phyloP scores from a whole-genome alignment of 2,888 invertebrate species.

The Mesoligia furuncula region DNA sequence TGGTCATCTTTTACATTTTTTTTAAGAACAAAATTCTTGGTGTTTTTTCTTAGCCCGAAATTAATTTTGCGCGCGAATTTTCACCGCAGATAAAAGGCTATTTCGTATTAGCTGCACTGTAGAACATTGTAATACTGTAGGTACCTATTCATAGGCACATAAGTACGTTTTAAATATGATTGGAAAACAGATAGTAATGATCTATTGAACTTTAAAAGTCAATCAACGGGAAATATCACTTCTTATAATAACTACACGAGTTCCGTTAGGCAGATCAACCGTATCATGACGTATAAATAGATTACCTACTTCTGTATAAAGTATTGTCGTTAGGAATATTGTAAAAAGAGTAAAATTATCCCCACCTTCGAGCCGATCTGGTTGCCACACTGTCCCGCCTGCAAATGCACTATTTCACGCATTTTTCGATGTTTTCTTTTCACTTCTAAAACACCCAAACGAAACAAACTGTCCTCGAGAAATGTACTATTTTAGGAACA shows the following conservation, averaged over 20 bases:
- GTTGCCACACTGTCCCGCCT: conserved; percentile 97
- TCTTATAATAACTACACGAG: conserved; percentile 49
- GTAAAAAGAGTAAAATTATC: conserved; percentile 40
- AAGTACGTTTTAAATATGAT: not conserved
- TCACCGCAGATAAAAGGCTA: not conserved
- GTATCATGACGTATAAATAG: conserved; percentile 60
- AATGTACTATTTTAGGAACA: conserved; percentile 73
- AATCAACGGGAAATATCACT: conserved; percentile 56
- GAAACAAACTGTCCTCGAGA: conserved; percentile 43
- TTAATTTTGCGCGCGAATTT: conserved; percentile 10
- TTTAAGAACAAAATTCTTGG: not conserved
- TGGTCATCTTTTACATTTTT: not conserved
- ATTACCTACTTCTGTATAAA: conserved; percentile 16
- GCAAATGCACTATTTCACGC: conserved; percentile 98
- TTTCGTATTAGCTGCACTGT: not conserved
- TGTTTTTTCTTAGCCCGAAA: not conserved
- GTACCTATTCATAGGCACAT: not conserved
- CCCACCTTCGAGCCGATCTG: conserved; percentile 97
- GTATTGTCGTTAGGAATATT: not conserved
- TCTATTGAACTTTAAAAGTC: conserved; percentile 50
- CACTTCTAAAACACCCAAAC: conserved; percentile 66
- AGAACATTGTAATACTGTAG: not conserved
- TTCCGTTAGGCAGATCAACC: conserved; percentile 38
- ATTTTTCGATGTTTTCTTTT: conserved; percentile 87
- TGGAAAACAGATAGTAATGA: conserved; percentile 39